Conservation (phyloP, 2,113 vertebrate species). For the Phylloscopus whistleri region DNA sequence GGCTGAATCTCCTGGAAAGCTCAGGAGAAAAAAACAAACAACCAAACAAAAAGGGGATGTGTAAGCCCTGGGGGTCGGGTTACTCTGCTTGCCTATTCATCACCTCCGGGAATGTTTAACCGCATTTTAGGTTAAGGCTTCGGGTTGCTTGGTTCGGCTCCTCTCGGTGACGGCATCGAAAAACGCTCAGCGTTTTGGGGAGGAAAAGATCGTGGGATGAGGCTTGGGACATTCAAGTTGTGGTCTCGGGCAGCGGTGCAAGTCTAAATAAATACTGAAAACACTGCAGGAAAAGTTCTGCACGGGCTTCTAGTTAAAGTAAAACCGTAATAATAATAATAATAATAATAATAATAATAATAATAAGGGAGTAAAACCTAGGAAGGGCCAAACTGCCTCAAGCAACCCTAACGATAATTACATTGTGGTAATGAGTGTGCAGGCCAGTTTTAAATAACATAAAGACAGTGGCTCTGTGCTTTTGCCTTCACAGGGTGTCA, state of each 20-base stretch:
- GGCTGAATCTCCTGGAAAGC: background rate
- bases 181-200: background rate
- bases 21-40: background rate
- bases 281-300: background rate
- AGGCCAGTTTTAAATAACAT: background rate
- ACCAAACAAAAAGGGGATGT: background rate
- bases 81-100: background rate
- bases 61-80: background rate
- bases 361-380: background rate
- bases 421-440: background rate
- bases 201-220: background rate
- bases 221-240: background rate
- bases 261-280: background rate
- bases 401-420: background rate
- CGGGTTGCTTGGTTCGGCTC: background rate
- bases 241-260: background rate
- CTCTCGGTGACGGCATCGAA: background rate
- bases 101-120: background rate
- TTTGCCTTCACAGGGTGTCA: background rate
- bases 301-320: background rate
- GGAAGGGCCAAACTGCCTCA: background rate
- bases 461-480: background rate
- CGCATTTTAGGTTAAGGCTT: background rate
- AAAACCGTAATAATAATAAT: background rate
- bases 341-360: background rate